phyloP scores from a whole-genome alignment of 2,888 invertebrate species.

The Drosophila mulleri region DNA sequence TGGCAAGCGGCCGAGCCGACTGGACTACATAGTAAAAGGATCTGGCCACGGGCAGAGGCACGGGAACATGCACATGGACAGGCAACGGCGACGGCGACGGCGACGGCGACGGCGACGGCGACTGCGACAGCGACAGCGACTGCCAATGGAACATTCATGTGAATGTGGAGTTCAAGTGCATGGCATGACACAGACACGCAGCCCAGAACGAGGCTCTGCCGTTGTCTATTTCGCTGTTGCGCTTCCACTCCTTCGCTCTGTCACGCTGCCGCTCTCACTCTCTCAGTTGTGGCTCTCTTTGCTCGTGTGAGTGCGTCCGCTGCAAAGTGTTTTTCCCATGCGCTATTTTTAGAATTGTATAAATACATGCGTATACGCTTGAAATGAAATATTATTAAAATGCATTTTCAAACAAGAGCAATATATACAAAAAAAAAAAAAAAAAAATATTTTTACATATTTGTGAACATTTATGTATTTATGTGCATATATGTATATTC shows the following conservation, averaged over 20 bases:
- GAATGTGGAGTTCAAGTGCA: slow-evolving; percentile 75
- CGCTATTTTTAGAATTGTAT: slow-evolving; percentile 73
- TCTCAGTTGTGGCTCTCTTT: neutral
- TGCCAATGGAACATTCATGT: slow-evolving; percentile 41
- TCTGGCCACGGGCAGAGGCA: slow-evolving; percentile 13
- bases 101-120: neutral
- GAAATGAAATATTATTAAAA: slow-evolving; percentile 10
- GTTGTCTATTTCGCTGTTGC: slow-evolving; percentile 6
- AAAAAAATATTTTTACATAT: too few relatives aligned
- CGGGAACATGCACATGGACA: slow-evolving; percentile 19
- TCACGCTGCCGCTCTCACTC: neutral
- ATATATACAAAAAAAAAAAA: neutral
- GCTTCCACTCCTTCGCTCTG: neutral
- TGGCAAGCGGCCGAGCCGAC: slow-evolving; percentile 19
- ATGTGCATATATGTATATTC: neutral
- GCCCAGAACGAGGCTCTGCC: slow-evolving; percentile 7
- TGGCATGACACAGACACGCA: slow-evolving; percentile 65
- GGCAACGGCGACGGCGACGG: neutral
- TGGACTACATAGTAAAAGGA: slow-evolving; percentile 23
- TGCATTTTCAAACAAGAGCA: neutral
- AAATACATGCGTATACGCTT: neutral
- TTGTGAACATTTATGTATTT: too few relatives aligned
- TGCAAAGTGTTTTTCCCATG: slow-evolving; percentile 82
- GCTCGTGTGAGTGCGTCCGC: slow-evolving; percentile 28
- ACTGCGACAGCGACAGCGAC: slow-evolving; percentile 2